Base-by-base conservation (phyloP, 2,888 invertebrate species). In the Ornithoptera priamus region DNA sequence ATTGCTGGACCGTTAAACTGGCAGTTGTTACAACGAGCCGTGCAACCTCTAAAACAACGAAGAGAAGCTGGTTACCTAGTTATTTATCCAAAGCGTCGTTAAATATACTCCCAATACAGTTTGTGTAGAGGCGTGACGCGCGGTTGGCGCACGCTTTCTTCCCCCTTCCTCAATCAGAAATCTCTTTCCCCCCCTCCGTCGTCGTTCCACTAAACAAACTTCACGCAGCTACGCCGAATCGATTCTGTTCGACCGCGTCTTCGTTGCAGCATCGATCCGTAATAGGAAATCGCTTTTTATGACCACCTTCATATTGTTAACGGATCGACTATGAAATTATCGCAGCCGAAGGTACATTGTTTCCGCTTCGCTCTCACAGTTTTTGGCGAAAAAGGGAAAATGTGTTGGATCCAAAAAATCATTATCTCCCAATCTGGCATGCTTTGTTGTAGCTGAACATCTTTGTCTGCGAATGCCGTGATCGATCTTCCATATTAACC, bases 121-220 rank as follows among this genome's bases (percentile, higher is more conserved):
- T 75, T 75, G 75, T 78, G 76, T 76, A 74, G 74, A 80, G 82
- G 82, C 81, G 82, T 81, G 85, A 80, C 79, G 79, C 72, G 76
- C 81, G 81, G 81, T 79, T 71, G 78, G 82, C 85, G 85, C 86
- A 85, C 78, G 84, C 81, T 82, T 80, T 75, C 63, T 46, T 62
- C 42, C 62, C 64, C 70, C 22, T 69, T 72, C 73, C 68, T 68
- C 73, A 22, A 63, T 63, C 59, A 42, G 67, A 67, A 63, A 56
- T 72, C 67, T 66, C 72, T 74, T 53, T 65, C 69, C 56, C 69
- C 70, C 66, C 73, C 75, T 75, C 75, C 75, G 84, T 87, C 85
- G 84, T 83, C 85, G 89, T 89, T 89, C 87, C 87, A 83, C 88
- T 91, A 90, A 91, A 90, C 92, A 91, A 92, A 92, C 90, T 88